These are phyloP conservation scores for Gallinago jamesoni DNA, from an alignment of 2,113 vertebrate genomes.

Conservation along the genomic window DNA sequence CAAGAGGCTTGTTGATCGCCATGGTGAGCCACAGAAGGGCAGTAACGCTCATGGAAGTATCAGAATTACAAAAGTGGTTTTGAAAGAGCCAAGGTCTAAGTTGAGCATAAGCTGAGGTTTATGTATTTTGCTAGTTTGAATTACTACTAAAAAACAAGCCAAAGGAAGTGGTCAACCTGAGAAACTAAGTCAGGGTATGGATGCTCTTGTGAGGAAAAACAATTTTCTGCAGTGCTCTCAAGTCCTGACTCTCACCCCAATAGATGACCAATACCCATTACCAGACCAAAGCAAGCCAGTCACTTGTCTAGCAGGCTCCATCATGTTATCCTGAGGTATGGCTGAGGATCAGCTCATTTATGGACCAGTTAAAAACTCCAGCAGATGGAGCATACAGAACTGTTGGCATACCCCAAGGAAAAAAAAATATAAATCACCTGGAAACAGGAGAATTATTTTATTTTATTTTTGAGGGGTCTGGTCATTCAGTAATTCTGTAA, in stretches of 20 bases:
- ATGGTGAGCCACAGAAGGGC: neutral
- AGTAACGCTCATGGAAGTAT: neutral
- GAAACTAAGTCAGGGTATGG: neutral
- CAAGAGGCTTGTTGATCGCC: neutral
- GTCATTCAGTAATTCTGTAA: neutral
- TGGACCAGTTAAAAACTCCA: neutral
- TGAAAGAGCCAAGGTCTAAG: neutral
- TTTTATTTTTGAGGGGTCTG: neutral
- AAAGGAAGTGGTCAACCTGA: neutral
- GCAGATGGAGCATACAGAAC: neutral
- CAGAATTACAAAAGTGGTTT: neutral
- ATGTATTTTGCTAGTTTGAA: neutral
- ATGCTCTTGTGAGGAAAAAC: neutral
- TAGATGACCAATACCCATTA: neutral
- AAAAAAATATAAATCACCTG: neutral
- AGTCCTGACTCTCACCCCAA: neutral
- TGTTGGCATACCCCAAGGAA: neutral
- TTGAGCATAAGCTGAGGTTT: neutral
- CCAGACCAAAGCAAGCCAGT: neutral
- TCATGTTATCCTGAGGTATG: neutral
- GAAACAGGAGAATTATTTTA: neutral
- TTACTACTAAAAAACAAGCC: neutral
- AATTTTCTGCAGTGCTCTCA: neutral
- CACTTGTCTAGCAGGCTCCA: neutral
- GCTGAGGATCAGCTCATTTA: neutral